Conservation (phyloP, 2,113 vertebrate species). For the Delphinus delphis region DNA sequence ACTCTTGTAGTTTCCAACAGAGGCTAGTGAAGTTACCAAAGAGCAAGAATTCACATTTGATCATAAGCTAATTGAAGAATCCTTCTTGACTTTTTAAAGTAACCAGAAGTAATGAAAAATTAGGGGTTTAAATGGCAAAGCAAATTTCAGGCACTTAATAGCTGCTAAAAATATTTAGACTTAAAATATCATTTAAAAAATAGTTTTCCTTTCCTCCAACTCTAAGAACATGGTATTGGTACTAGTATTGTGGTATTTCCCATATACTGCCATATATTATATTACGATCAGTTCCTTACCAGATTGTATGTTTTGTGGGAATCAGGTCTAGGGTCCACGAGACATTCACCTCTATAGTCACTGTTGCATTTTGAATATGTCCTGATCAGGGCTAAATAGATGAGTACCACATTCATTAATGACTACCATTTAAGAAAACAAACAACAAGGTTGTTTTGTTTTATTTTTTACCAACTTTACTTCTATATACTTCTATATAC, state of each 20-base stretch:
- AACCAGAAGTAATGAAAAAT: background rate
- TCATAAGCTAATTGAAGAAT: background rate
- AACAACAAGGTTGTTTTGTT: background rate
- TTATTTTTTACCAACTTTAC: background rate
- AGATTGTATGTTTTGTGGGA: background rate
- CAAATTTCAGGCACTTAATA: constrained; percentile 31
- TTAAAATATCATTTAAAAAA: background rate
- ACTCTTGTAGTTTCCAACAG: constrained; percentile 10
- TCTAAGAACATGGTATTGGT: background rate
- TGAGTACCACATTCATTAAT: background rate
- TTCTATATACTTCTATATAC: background rate
- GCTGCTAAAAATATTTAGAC: constrained; percentile 33
- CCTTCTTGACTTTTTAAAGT: background rate
- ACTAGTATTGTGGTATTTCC: background rate
- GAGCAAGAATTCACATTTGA: constrained; percentile 39
- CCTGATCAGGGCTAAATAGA: background rate
- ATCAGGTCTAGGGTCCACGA: background rate
- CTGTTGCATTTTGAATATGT: background rate
- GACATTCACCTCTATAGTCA: background rate
- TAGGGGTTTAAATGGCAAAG: background rate
- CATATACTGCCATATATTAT: background rate
- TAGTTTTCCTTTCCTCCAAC: background rate
- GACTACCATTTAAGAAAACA: background rate
- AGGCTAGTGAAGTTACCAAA: constrained; percentile 3
- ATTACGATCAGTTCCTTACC: background rate